Evolutionary conservation across 2,113 vertebrate genomes (phyloP).

Genomic region (Caretta caretta): DNA sequence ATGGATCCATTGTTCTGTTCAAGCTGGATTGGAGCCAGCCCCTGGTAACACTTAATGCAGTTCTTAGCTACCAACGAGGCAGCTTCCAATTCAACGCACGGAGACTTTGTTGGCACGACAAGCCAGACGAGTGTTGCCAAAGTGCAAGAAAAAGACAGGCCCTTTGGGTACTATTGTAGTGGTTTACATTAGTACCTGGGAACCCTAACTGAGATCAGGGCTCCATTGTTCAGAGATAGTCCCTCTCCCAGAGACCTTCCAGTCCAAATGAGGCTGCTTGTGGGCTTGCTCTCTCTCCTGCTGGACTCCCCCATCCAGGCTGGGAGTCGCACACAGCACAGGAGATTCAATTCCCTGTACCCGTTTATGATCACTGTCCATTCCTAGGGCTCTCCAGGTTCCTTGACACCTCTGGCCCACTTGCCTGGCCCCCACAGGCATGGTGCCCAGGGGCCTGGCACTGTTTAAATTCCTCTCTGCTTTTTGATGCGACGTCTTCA

Average conservation of each 20-base stretch:
- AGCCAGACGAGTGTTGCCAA: neutral
- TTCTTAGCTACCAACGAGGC: neutral
- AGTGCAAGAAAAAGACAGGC: neutral
- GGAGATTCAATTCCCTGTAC: neutral
- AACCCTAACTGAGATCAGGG: neutral
- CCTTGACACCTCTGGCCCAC: neutral
- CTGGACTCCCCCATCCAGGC: neutral
- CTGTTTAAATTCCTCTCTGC: neutral
- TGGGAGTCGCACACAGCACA: too few species aligned
- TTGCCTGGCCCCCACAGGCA: too few species aligned
- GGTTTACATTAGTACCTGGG: neutral
- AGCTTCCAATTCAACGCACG: accelerated
- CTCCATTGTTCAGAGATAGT: neutral
- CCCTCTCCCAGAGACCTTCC: too few species aligned
- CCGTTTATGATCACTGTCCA: neutral
- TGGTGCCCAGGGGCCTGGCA: too few species aligned
- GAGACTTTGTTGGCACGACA: neutral
- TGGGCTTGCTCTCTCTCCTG: neutral
- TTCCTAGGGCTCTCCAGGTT: too few species aligned
- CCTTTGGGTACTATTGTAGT: neutral
- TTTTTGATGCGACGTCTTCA: neutral
- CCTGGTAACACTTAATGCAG: neutral
- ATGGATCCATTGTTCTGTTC: neutral
- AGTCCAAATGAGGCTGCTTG: neutral
- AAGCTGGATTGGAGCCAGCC: constrained; percentile 16